Base-by-base conservation (phyloP, 2,113 vertebrate species). In the Carassius auratus region DNA sequence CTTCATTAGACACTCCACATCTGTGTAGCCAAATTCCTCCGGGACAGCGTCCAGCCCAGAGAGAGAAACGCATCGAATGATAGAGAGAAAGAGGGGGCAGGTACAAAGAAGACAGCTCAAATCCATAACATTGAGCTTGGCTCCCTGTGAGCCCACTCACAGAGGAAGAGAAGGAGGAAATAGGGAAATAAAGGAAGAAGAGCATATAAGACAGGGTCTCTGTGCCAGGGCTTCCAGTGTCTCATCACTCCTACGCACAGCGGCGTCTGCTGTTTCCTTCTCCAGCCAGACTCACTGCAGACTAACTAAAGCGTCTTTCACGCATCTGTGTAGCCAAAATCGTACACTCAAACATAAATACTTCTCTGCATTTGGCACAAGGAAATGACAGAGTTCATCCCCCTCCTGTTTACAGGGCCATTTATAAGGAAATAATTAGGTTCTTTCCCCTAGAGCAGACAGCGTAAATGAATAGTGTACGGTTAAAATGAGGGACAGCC, bases 401-500 rank as follows among this genome's bases (percentile, higher is more conserved):
- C 52, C 73, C 62, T 84, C 38, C 62, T 86, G 85, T 80, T 85
- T 75, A 21, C 23, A 69, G 21, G 77, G 68, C 85, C 87, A 61
- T 86, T 86, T 85, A 84, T 77, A 85, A 73, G 82, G 81, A 88
- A 86, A 86, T 88, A 84, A 88, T 86, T 66, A 84, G 82, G 69
- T 78, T 88, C 52, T 77, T 71, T 84, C 83, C 87, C 85, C 84
- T 15, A 84, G 76, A 86, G 81, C 83, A n/a, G 85, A 45, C 59
- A 23, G n/a, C 45, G 48, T 66, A 76, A 82, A 76, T 86, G 75
- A 84, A 84, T 64, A 82, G 87, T 17, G 66, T 45, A 57, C 45
- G 36, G 66, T 62, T 48, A 71, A 66, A 85, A 69, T 33, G 55
- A 8, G 69, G 85, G 87, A 84, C 50, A 81, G 69, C 59, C 81